phyloP scores from a whole-genome alignment of 2,888 invertebrate genomes.

The Apeira syringaria region DNA sequence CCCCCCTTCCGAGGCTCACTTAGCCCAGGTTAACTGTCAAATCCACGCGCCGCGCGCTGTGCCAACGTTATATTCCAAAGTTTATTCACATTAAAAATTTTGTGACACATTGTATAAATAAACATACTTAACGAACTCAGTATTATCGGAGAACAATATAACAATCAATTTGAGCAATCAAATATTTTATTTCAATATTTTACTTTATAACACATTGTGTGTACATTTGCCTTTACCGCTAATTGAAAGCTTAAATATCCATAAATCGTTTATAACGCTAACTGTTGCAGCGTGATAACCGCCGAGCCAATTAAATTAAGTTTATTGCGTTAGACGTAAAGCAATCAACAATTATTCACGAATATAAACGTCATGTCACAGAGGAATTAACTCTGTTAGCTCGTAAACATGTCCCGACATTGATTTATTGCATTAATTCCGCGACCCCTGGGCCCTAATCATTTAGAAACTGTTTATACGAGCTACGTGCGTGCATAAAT shows the following conservation, averaged over 20 bases:
- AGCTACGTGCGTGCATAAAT: conserved; percentile 42
- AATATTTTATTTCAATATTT: too few relatives aligned
- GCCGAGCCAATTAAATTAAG: conserved; percentile 35
- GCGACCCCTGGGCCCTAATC: conserved; percentile 57
- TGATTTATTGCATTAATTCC: conserved; percentile 79
- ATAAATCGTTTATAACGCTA: conserved; percentile 12
- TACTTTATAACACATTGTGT: too few relatives aligned
- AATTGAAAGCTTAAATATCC: conserved; percentile 17
- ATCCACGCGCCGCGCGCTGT: too few relatives aligned
- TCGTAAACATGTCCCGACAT: conserved; percentile 80
- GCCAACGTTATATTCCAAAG: too few relatives aligned
- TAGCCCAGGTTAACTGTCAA: too few relatives aligned
- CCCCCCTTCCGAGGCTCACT: too few relatives aligned
- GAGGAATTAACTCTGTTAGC: conserved; percentile 81
- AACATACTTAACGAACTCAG: too few relatives aligned
- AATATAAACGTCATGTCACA: conserved; percentile 80
- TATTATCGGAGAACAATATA: too few relatives aligned
- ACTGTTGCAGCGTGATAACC: conserved; percentile 24
- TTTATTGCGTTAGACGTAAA: conserved; percentile 39
- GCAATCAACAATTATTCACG: conserved; percentile 79
- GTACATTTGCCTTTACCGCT: background rate
- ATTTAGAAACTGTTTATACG: conserved; percentile 63
- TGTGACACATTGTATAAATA: too few relatives aligned
- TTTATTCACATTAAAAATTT: too few relatives aligned
- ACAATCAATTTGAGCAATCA: too few relatives aligned